These are phyloP conservation scores for Agrenia bidenticulata DNA, from an alignment of 2,888 invertebrate genomes.

Conservation along the genomic window DNA sequence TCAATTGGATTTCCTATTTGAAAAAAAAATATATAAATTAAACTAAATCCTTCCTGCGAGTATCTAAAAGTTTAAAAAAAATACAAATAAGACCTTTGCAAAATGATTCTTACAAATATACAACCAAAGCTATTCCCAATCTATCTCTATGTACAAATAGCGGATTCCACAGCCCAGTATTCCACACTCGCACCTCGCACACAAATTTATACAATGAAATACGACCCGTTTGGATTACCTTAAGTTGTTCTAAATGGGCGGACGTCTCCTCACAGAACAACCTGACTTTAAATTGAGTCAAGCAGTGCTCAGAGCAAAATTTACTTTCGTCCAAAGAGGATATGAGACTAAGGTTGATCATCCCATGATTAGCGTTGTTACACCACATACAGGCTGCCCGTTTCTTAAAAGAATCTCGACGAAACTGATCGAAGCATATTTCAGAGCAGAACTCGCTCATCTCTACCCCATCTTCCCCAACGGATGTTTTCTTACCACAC, in stretches of 20 bases:
- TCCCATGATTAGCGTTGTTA: constrained; percentile 6
- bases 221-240: constrained; percentile 2
- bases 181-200: too few relatives aligned
- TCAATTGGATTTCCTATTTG: too few relatives aligned
- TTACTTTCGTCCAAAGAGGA: constrained; percentile 34
- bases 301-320: constrained; percentile 45
- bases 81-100: too few relatives aligned
- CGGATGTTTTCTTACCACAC: constrained; percentile 33
- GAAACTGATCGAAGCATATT: constrained; percentile 43
- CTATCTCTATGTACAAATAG: too few relatives aligned
- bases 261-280: constrained; percentile 48
- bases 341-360: background rate
- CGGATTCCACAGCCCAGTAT: too few relatives aligned
- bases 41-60: too few relatives aligned
- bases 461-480: constrained; percentile 24
- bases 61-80: too few relatives aligned
- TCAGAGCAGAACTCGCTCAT: constrained; percentile 44
- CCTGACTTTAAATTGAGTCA: constrained; percentile 43
- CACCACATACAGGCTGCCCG: constrained; percentile 45
- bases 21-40: too few relatives aligned
- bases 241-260: constrained; percentile 41
- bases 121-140: too few relatives aligned
- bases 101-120: too few relatives aligned
- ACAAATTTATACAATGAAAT: too few relatives aligned
- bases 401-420: constrained; percentile 45